Evolutionary conservation across 2,113 vertebrate species (phyloP).

Genomic region (Cichladusa arquata): DNA sequence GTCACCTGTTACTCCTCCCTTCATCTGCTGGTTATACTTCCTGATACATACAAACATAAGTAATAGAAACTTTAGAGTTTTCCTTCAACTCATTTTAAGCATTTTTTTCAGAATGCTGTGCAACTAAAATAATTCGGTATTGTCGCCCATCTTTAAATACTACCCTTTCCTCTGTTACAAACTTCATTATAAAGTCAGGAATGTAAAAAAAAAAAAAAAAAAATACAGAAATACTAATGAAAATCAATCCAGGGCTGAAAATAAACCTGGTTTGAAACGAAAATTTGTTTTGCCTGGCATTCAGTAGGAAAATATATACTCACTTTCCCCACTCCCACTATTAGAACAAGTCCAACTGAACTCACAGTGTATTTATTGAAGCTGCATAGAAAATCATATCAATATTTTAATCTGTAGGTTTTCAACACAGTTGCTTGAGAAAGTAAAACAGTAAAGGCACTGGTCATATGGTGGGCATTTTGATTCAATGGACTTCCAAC

Average conservation of each 20-base stretch:
- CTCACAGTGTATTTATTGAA: not conserved
- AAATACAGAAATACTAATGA: not conserved
- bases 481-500: not conserved
- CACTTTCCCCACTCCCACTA: accelerated
- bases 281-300: not conserved
- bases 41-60: not conserved
- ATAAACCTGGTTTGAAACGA: not conserved
- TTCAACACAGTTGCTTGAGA: not conserved
- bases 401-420: not conserved
- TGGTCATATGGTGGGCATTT: not conserved
- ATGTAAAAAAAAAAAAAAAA: not conserved
- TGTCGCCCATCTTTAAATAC: not conserved
- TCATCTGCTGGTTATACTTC: not conserved
- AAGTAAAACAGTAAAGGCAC: not conserved
- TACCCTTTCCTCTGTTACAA: not conserved
- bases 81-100: not conserved
- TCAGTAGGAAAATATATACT: not conserved
- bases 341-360: not conserved
- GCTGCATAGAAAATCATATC: not conserved
- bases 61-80: not conserved
- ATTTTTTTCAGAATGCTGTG: not conserved
- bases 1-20: not conserved
- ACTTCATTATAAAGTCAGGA: not conserved
- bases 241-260: not conserved
- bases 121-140: not conserved